Evolutionary conservation across 2,113 vertebrate genomes (phyloP).

Genomic region (Melanocharis versteri): DNA sequence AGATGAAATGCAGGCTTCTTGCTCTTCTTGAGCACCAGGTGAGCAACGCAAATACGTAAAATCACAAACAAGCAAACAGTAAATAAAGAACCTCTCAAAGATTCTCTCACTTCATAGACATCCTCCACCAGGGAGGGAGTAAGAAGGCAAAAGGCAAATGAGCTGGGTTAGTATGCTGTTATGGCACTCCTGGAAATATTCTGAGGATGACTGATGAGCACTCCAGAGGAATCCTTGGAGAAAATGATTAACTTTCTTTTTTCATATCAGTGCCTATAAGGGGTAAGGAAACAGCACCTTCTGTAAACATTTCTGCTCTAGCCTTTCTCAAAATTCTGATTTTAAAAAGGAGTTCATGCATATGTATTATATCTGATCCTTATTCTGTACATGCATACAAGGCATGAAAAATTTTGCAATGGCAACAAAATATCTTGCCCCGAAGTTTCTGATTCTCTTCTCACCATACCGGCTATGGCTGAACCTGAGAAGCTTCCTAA

Average conservation of each 20-base stretch:
- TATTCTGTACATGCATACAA: background rate
- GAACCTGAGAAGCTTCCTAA: background rate
- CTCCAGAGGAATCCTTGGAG: background rate
- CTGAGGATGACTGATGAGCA: background rate
- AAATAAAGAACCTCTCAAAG: background rate
- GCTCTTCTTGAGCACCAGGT: background rate
- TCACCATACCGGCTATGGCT: accelerated
- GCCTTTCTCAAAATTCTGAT: background rate
- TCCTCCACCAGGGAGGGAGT: background rate
- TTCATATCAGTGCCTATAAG: background rate
- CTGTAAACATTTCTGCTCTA: background rate
- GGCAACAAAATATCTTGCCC: background rate
- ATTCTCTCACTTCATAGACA: background rate
- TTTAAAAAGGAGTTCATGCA: background rate
- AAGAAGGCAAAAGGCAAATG: background rate
- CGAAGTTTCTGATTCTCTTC: background rate
- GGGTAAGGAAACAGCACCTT: background rate
- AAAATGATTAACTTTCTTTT: background rate
- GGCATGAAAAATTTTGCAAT: background rate
- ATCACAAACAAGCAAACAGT: background rate
- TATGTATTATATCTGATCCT: background rate
- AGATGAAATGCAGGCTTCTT: background rate
- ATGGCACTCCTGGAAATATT: background rate
- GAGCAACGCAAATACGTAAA: background rate
- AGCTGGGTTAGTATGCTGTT: background rate